Conservation (phyloP, 2,888 invertebrate species). For the Carterocephalus palaemon region DNA sequence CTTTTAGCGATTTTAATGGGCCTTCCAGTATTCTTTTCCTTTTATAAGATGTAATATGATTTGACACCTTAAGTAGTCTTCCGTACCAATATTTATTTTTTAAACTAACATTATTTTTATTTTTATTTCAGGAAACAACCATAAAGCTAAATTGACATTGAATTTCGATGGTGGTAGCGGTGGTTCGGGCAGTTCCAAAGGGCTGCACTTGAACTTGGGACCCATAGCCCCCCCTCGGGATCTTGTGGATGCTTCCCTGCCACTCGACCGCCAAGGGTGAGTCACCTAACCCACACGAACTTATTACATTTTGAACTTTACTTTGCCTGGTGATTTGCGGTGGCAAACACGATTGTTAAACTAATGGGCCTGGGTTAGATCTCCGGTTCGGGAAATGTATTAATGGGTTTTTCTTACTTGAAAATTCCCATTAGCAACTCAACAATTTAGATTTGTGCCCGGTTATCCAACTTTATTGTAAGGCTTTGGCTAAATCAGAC, state of each 20-base stretch:
- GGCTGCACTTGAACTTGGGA: slow-evolving; percentile 85
- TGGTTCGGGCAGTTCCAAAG: slow-evolving; percentile 67
- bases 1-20: slow-evolving; percentile 27
- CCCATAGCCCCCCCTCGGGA: slow-evolving; percentile 83
- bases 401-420: no score
- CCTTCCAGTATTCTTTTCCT: slow-evolving; percentile 1
- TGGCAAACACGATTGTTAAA: no score
- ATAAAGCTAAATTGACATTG: slow-evolving; percentile 85
- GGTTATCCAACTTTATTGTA: no score
- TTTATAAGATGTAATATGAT: slow-evolving; percentile 32
- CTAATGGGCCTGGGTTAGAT: no score
- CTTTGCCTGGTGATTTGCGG: no score
- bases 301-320: no score
- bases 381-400: no score
- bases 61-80: slow-evolving; percentile 33
- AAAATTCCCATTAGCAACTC: no score
- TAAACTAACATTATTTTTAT: slow-evolving; percentile 12
- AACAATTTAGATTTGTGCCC: no score
- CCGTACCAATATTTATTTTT: background rate
- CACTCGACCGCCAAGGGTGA: slow-evolving; percentile 93
- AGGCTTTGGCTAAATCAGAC: no score
- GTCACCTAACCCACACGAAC: slow-evolving; percentile 46
- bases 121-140: slow-evolving; percentile 71
- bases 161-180: slow-evolving; percentile 81
- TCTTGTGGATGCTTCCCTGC: slow-evolving; percentile 87